phyloP scores from a whole-genome alignment of 2,113 vertebrate species.

The Hippocampus barbouri region DNA sequence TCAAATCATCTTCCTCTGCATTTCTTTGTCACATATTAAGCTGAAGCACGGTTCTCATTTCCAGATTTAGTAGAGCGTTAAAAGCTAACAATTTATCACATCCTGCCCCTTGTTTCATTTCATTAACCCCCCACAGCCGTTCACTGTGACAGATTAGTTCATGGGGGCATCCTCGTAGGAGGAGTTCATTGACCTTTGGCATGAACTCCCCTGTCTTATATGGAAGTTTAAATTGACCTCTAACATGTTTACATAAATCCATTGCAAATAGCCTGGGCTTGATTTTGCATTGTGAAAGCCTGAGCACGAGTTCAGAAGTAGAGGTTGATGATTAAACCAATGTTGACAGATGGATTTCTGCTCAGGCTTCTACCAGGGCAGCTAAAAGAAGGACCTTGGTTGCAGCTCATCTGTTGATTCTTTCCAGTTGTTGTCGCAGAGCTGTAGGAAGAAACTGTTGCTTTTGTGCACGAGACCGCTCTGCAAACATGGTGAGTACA shows the following conservation, averaged over 20 bases:
- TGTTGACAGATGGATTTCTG: slow-evolving; percentile 41
- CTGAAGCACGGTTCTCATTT: slow-evolving; percentile 26
- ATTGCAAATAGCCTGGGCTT: background rate
- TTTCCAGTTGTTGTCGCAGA: slow-evolving; percentile 47
- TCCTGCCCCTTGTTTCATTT: slow-evolving; percentile 48
- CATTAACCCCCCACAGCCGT: slow-evolving; percentile 44
- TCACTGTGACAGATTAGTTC: slow-evolving; percentile 47
- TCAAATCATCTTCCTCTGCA: slow-evolving; percentile 11
- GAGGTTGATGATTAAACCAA: slow-evolving; percentile 47
- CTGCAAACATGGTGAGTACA: slow-evolving; percentile 71
- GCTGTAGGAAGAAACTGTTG: slow-evolving; percentile 27
- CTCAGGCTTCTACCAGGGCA: slow-evolving; percentile 69
- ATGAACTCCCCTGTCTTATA: background rate
- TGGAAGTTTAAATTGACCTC: slow-evolving; percentile 3
- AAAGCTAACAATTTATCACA: slow-evolving; percentile 45
- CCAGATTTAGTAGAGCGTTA: slow-evolving; percentile 34
- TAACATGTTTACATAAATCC: background rate
- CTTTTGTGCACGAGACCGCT: slow-evolving; percentile 19
- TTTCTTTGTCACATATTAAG: background rate
- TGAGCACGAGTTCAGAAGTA: slow-evolving; percentile 21
- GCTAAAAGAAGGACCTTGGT: slow-evolving; percentile 47
- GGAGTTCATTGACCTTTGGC: slow-evolving; percentile 60
- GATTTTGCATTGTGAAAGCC: slow-evolving; percentile 1
- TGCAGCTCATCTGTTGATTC: slow-evolving; percentile 32
- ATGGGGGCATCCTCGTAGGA: slow-evolving; percentile 26